Base-by-base conservation (phyloP, 2,888 invertebrate genomes). In the Allygus modestus region DNA sequence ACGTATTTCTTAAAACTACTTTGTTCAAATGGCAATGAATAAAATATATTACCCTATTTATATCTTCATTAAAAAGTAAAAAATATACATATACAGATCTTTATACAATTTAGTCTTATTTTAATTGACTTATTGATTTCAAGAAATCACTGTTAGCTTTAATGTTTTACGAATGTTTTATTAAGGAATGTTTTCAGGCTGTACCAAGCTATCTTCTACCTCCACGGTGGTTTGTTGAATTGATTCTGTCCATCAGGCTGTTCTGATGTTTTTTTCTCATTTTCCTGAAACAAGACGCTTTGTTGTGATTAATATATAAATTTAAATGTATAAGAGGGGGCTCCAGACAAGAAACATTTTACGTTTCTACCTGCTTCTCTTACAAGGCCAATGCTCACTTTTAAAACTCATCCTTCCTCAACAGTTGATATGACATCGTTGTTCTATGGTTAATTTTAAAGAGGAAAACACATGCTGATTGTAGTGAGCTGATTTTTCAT, bases 151-250 rank as follows among this genome's bases (percentile, higher is more conserved):
- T 15, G 31, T 28, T 9, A 31, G 58, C 17, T 23, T 58, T 4
- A 23, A 58, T 58, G 7, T 23, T 20, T 58, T 7, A 58, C 9
- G 4, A 23, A 65, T 17, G 28, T 28, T 65, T 65, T 23, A 23
- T 54, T 23, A 23, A 54, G 26, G 28, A 65, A 65, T 65, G 26
- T 12, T 17, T 46, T 2, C 23, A 54, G 15, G 23, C 23, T 7
- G 54, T 20, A 54, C 46, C 46, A 54, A 54, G 0, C 11, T 7
- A 37, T 73, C 41, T 23, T 69, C 69, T 73, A 77, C 28, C 41
- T 77, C 77, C 77, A 77, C 2, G 77, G 77, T 26, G 77, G 77
- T 28, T 77, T 77, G 51, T 43, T 77, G 17, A 28, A 77, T 20
- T 77, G 77, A 17, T 43, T 43, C n/a, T 46, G 41, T 46, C 77